phyloP scores from a whole-genome alignment of 2,888 invertebrate genomes.

The Marronus borbonicus region DNA sequence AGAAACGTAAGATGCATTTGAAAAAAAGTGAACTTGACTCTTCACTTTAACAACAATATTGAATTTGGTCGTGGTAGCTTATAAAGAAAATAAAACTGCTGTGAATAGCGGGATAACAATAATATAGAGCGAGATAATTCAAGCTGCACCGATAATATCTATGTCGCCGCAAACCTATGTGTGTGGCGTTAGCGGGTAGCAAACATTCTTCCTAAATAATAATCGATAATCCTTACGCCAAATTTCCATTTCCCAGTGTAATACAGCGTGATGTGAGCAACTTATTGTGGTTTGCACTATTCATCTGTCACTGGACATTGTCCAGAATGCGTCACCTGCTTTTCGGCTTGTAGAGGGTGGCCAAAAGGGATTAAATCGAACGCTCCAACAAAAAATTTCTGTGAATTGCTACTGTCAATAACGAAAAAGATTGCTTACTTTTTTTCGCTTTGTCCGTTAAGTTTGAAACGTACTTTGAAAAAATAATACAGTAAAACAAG shows the following conservation, averaged over 20 bases:
- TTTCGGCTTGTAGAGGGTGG: slow-evolving; percentile 53
- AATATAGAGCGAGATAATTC: background rate
- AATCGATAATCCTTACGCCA: slow-evolving; percentile 46
- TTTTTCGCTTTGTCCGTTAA: too few relatives aligned
- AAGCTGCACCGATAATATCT: slow-evolving; percentile 18
- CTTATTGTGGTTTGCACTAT: slow-evolving; percentile 66
- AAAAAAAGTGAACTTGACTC: too few relatives aligned
- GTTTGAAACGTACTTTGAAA: too few relatives aligned
- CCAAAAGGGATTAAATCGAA: slow-evolving; percentile 51
- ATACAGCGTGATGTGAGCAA: slow-evolving; percentile 68
- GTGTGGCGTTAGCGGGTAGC: slow-evolving; percentile 57
- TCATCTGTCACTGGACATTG: slow-evolving; percentile 67
- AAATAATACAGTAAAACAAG: too few relatives aligned
- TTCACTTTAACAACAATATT: too few relatives aligned
- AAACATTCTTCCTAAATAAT: slow-evolving; percentile 35
- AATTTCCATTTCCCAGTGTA: slow-evolving; percentile 62
- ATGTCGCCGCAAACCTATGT: slow-evolving; percentile 52
- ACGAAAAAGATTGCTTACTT: too few relatives aligned
- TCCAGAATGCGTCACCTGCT: slow-evolving; percentile 67
- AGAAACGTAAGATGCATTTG: too few relatives aligned
- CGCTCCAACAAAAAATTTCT: slow-evolving; percentile 36
- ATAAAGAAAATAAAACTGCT: too few relatives aligned
- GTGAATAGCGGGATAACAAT: background rate
- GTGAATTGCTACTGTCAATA: slow-evolving; percentile 27
- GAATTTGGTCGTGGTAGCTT: too few relatives aligned